Evolutionary conservation across 2,888 invertebrate species (phyloP).

Genomic region (Azorinus chamasolen): DNA sequence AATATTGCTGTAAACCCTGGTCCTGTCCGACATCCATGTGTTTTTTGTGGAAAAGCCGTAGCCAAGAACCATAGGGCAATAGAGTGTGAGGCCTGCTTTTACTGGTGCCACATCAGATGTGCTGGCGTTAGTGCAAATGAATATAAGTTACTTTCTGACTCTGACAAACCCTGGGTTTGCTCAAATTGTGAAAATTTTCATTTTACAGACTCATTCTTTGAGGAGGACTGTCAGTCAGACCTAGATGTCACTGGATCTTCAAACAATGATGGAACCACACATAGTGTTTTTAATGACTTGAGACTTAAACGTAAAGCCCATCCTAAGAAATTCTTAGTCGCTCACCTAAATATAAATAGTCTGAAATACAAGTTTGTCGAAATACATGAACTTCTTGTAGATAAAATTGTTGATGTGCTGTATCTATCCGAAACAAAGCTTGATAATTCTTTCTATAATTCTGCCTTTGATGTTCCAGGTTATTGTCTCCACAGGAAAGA

Average conservation of each 20-base stretch:
- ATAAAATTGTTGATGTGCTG: conserved; percentile 15
- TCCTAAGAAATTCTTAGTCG: conserved; percentile 14
- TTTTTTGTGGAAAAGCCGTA: conserved; percentile 11
- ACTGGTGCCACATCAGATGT: conserved; percentile 26
- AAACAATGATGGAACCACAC: not conserved
- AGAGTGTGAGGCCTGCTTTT: conserved; percentile 17
- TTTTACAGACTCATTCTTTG: conserved; percentile 32
- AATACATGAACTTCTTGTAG: conserved; percentile 4
- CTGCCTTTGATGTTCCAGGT: conserved; percentile 7
- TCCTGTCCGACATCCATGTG: conserved; percentile 14
- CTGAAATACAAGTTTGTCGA: conserved; percentile 23
- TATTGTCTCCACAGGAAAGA: conserved; percentile 14
- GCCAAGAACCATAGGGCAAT: conserved; percentile 29
- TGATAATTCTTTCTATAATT: conserved; percentile 26
- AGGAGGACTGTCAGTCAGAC: not conserved
- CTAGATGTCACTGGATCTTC: not conserved
- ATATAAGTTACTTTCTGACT: not conserved
- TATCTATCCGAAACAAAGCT: conserved; percentile 31
- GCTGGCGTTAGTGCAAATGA: conserved; percentile 5
- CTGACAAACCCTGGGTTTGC: conserved; percentile 23
- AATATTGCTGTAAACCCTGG: conserved; percentile 16
- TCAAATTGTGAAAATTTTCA: conserved; percentile 19
- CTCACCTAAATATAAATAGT: conserved; percentile 39
- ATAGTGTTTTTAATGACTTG: conserved; percentile 14
- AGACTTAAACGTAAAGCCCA: not conserved